phyloP scores from a whole-genome alignment of 2,797 vertebrate genomes.

The Anabacerthia variegaticeps region DNA sequence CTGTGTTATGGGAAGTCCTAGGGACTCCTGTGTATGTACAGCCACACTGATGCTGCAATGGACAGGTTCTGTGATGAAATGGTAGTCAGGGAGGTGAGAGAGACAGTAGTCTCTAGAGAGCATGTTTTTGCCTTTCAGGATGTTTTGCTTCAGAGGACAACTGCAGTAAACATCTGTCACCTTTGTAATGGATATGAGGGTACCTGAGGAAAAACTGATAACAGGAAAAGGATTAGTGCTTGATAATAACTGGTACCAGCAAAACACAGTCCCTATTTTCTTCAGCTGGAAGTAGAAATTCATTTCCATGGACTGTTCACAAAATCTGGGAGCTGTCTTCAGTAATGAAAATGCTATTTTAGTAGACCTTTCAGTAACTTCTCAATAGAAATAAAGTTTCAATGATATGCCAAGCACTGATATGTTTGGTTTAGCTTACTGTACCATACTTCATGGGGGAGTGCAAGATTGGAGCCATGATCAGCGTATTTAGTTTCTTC shows the following conservation, averaged over 20 bases:
- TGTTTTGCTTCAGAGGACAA: background rate
- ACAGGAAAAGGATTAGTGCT: background rate
- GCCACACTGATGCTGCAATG: background rate
- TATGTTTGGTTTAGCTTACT: background rate
- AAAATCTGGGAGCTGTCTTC: background rate
- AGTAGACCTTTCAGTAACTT: background rate
- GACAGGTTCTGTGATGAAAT: background rate
- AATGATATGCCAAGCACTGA: background rate
- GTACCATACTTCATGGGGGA: rapidly evolving
- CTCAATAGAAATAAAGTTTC: background rate
- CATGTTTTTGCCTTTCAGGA: background rate
- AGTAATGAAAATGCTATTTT: background rate
- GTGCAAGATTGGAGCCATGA: background rate
- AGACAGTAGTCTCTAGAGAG: background rate
- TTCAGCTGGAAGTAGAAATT: background rate
- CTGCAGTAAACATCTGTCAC: background rate
- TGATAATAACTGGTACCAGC: background rate
- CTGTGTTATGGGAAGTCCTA: background rate
- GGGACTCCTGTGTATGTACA: rapidly evolving
- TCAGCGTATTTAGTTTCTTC: background rate
- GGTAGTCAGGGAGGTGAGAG: background rate
- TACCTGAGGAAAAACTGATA: background rate
- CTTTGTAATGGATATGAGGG: background rate
- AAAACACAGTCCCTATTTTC: background rate
- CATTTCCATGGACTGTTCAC: background rate